These are phyloP conservation scores for Charina bottae DNA, from an alignment of 2,113 vertebrate species.

Conservation along the genomic window DNA sequence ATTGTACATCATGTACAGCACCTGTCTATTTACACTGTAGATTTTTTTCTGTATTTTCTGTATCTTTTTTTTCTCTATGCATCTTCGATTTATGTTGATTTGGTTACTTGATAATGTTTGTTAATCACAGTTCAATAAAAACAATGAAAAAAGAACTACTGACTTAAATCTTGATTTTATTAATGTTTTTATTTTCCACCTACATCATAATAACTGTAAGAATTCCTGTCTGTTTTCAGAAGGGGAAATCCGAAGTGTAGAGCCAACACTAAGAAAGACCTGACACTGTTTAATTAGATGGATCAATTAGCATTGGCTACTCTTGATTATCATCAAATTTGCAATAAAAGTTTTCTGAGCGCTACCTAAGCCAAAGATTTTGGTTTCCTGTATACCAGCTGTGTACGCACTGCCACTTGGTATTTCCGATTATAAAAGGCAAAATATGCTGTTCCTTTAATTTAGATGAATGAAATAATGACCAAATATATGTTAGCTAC, in stretches of 20 bases:
- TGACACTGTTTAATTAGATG: background rate
- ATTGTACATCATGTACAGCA: background rate
- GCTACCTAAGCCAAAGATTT: background rate
- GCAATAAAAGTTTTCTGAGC: background rate
- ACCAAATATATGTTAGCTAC: background rate
- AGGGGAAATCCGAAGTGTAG: background rate
- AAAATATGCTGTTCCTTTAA: background rate
- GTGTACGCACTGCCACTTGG: background rate
- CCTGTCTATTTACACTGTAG: background rate
- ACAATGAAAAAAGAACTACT: background rate
- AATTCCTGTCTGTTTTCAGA: background rate
- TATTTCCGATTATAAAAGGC: background rate
- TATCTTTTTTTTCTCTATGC: background rate
- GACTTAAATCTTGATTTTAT: background rate
- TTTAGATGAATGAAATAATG: background rate
- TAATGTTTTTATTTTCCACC: background rate
- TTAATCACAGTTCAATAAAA: background rate
- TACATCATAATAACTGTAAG: background rate
- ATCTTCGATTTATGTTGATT: background rate
- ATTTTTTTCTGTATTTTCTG: background rate
- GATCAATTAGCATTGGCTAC: background rate
- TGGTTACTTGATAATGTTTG: background rate
- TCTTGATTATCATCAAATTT: background rate
- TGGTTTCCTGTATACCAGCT: background rate
- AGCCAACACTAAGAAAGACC: background rate